phyloP scores from a whole-genome alignment of 2,797 vertebrate species.

The Microchirus variegatus region DNA sequence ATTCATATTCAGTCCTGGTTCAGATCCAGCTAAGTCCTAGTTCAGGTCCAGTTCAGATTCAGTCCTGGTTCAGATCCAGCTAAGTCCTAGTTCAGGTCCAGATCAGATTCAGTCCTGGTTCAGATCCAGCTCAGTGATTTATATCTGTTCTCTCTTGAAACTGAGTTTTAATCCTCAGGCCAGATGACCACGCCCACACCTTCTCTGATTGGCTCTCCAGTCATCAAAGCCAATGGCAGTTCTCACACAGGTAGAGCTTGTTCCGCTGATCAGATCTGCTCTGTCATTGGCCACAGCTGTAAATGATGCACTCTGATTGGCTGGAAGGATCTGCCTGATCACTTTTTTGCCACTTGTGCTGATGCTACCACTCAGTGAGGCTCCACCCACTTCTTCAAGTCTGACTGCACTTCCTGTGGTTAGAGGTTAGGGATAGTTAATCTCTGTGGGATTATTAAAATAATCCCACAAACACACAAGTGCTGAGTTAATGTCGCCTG shows the following conservation, averaged over 20 bases:
- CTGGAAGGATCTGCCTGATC: background rate
- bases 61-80: background rate
- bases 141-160: background rate
- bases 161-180: conserved; percentile 65
- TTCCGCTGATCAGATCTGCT: conserved; percentile 1
- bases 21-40: too few species aligned
- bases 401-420: too few species aligned
- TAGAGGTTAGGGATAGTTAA: too few species aligned
- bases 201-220: conserved; percentile 68
- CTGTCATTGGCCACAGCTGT: conserved; percentile 24
- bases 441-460: too few species aligned
- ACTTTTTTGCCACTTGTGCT: too few species aligned
- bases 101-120: background rate
- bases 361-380: too few species aligned
- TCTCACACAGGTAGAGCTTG: conserved; percentile 60
- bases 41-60: too few species aligned
- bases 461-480: too few species aligned
- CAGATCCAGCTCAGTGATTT: background rate
- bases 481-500: too few species aligned
- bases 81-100: background rate
- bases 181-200: conserved; percentile 46
- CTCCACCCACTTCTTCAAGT: too few species aligned
- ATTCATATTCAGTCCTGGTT: background rate
- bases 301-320: conserved; percentile 25
- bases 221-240: conserved; percentile 57